Evolutionary conservation across 2,888 invertebrate genomes (phyloP), one percentile per base, ranked within the genome.

Genomic region (Rhaphigaster nebulosa): DNA sequence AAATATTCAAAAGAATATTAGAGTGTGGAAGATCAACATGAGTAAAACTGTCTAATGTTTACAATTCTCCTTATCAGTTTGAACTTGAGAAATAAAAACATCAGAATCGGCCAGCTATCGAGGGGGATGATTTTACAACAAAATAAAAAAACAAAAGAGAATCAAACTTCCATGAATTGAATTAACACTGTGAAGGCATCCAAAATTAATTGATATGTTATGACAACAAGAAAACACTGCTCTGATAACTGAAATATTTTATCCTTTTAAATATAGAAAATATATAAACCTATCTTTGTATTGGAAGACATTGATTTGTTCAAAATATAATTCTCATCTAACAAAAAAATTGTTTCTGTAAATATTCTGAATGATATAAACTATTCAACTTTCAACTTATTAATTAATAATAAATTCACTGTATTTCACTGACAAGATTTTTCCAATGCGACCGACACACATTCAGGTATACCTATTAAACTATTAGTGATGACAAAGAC

Each of bases 41-140:
- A 38, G 20, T 20, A 76, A 76, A 76, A 76, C 38, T 38, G 34
- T 38, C 70, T 38, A 76, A 38, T 38, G 70, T 76, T 76, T 76
- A 76, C 70, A 38, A 76, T 76, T 38, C 20, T 60, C n/a, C 60
- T 76, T 76, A 76, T 76, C 70, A 76, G 34, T 76, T 38, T 76
- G 34, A 76, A 76, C 70, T 38, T 38, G 20, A 38, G 23, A 8
- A 76, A 29, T 76, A 38, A 65, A 34, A 38, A 76, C 23, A 76
- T 76, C 38, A 23, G 34, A 8, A 76, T 76, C 26, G 1, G 1
- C 0, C 0, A 29, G 18, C 18, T 65, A 34, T 4, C 12, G 6
- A 4, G 6, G 70, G 15, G n/a, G 0, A 34, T 6, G 18, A 23
- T 65, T 65, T 76, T 6, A 76, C 34, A n/a, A 60, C 12, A 20